Evolutionary conservation across 2,113 vertebrate genomes (phyloP), one percentile per base, ranked within the genome.

Genomic region (Plestiodon gilberti): DNA sequence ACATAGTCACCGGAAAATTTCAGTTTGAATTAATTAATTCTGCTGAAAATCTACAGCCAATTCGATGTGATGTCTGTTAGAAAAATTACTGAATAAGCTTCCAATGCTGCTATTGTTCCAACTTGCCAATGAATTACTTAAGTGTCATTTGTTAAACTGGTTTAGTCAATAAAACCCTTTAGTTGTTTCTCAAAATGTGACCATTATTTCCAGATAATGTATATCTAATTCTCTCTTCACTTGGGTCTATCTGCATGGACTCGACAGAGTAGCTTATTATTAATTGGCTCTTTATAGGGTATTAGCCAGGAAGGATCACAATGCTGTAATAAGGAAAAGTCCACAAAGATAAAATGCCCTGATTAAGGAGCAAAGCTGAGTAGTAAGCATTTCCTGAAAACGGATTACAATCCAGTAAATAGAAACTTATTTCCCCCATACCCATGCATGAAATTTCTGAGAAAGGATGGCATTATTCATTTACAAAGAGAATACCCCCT

Each of bases 251-350:
- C 93, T 95, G 87, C 84, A 81, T 93, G 78, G 91, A 85, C 91
- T 90, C 78, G 81, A 61, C 82, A 84, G 78, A 55, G 40, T 89
- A 82, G 78, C 61, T 95, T 95, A 90, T 93, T 94, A 93, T 94
- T 95, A 96, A 96, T 96, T 94, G 93, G 93, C 93, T 93, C 90
- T 96, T 95, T 94, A 90, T 91, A 95, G 93, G 85, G 81, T 92
- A 93, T 95, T 93, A 96, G 87, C 90, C 88, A 93, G 87, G 90
- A 92, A 90, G 94, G 93, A 95, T 95, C 95, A 90, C 59, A 78
- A 87, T 73, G 62, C 40, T 65, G 87, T 93, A 89, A 95, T 92
- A 93, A 87, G 75, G 91, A 90, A 92, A 94, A 73, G 87, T 93
- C 94, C 93, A 88, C 87, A 93, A 88, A 95, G 93, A 93, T 89